phyloP scores from a whole-genome alignment of 2,797 vertebrate genomes.

The Coregonus suidteri region DNA sequence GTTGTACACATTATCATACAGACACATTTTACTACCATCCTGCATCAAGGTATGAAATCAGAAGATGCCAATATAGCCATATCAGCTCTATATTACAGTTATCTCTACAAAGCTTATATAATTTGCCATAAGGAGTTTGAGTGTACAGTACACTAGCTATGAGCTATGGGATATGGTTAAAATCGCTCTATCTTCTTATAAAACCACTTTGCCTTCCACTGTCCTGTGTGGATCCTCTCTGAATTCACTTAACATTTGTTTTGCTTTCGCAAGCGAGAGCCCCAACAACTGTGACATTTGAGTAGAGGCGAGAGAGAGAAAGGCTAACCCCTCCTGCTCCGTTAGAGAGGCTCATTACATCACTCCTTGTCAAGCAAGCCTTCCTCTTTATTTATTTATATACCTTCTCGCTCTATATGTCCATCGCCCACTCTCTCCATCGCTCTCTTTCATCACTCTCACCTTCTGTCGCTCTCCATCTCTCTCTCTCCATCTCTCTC shows the following conservation, averaged over 20 bases:
- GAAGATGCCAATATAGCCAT: neutral
- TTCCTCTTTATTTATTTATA: constrained; percentile 61
- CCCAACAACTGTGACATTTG: constrained; percentile 61
- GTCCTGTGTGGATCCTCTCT: constrained; percentile 42
- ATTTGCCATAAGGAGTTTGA: too few relatives aligned
- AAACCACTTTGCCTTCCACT: neutral
- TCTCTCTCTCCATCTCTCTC: neutral
- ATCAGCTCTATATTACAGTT: neutral
- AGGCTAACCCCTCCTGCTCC: constrained; percentile 14
- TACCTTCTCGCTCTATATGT: neutral
- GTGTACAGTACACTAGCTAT: too few relatives aligned
- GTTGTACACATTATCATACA: neutral
- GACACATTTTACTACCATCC: neutral
- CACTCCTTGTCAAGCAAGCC: constrained; percentile 69
- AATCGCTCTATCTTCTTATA: too few relatives aligned
- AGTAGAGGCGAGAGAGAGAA: constrained; percentile 24
- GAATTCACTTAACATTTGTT: constrained; percentile 65
- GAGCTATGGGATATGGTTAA: too few relatives aligned
- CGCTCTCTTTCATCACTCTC: constrained; percentile 24
- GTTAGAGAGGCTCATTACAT: constrained; percentile 59
- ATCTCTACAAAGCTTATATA: too few relatives aligned
- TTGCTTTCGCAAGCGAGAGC: constrained; percentile 58
- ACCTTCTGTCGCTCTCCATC: neutral
- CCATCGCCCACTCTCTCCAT: neutral
- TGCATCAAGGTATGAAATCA: neutral